phyloP scores from a whole-genome alignment of 2,113 vertebrate genomes.

The Oncorhynchus nerka region DNA sequence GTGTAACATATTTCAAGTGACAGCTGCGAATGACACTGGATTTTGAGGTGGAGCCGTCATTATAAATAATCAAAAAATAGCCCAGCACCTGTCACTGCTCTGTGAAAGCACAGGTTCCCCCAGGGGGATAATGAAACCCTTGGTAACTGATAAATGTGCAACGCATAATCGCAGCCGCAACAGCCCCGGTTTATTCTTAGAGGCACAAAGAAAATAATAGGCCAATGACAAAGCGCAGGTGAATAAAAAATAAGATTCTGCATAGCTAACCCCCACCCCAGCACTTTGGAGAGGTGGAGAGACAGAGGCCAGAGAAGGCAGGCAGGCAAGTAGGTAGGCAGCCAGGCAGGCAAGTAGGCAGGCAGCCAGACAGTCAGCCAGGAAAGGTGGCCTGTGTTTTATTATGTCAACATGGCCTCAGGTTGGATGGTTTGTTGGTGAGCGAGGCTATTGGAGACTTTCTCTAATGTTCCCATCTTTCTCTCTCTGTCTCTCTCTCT shows the following conservation, averaged over 20 bases:
- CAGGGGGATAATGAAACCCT: slow-evolving; percentile 67
- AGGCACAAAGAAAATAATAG: slow-evolving; percentile 46
- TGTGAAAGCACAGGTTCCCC: slow-evolving; percentile 58
- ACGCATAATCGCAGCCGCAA: slow-evolving; percentile 57
- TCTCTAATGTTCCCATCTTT: neutral
- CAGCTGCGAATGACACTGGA: slow-evolving; percentile 52
- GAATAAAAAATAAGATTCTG: slow-evolving; percentile 42
- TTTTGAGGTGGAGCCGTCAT: slow-evolving; percentile 54
- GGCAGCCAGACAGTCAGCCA: too few species aligned
- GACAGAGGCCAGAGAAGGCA: neutral
- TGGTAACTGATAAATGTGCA: slow-evolving; percentile 71
- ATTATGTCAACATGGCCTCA: slow-evolving; percentile 1
- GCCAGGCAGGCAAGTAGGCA: too few species aligned
- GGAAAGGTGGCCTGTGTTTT: neutral
- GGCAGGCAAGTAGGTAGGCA: too few species aligned
- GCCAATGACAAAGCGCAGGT: slow-evolving; percentile 45
- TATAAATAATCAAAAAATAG: slow-evolving; percentile 73
- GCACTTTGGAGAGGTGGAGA: neutral
- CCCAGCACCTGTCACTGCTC: slow-evolving; percentile 65
- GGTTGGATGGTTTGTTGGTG: neutral
- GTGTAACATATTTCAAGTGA: slow-evolving; percentile 46
- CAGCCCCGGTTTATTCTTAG: slow-evolving; percentile 58
- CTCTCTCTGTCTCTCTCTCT: neutral
- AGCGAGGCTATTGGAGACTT: neutral
- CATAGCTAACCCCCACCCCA: slow-evolving; percentile 13